These are phyloP conservation scores for Hymenopus coronatus DNA, from an alignment of 2,888 invertebrate species.

Conservation along the genomic window DNA sequence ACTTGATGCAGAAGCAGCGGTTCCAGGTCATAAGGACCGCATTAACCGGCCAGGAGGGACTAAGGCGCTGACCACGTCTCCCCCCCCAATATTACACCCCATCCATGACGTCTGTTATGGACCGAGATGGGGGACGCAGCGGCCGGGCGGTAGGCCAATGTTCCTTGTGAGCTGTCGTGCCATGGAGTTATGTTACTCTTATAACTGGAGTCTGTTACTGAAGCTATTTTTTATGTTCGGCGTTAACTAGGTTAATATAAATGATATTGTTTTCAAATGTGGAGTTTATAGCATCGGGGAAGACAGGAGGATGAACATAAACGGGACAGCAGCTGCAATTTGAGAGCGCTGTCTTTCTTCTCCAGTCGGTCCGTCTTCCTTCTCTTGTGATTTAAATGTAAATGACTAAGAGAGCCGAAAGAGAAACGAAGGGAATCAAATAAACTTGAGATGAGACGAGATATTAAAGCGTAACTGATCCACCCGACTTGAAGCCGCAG, in stretches of 20 bases:
- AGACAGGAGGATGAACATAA: background rate
- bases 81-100: too few relatives aligned
- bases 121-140: too few relatives aligned
- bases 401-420: background rate
- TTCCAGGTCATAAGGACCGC: too few relatives aligned
- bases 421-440: background rate
- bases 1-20: too few relatives aligned
- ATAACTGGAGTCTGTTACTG: too few relatives aligned
- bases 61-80: too few relatives aligned
- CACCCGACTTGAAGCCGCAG: background rate
- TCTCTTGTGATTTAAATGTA: background rate
- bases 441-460: background rate
- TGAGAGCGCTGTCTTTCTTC: background rate
- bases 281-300: background rate
- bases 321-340: background rate
- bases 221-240: too few relatives aligned
- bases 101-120: too few relatives aligned
- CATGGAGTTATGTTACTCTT: too few relatives aligned
- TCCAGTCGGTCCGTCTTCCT: background rate
- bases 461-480: background rate
- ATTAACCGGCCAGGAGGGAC: too few relatives aligned
- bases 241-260: background rate
- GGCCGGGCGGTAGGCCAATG: too few relatives aligned
- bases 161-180: too few relatives aligned
- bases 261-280: background rate